Conservation (phyloP, 2,797 vertebrate genomes). For the Betta splendens region DNA sequence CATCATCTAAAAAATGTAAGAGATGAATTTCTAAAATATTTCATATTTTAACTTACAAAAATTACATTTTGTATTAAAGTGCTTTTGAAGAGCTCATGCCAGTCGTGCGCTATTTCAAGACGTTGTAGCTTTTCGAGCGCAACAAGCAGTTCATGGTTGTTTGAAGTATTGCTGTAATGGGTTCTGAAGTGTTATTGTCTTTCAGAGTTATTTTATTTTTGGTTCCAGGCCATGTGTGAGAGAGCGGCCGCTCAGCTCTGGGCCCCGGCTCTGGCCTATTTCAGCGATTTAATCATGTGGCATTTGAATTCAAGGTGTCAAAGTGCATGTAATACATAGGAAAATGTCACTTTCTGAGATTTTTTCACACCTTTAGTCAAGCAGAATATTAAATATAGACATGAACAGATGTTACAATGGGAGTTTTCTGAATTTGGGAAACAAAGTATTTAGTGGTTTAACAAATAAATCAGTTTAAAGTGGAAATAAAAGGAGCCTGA, state of each 20-base stretch:
- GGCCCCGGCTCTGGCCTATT: not conserved
- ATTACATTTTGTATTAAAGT: too few species aligned
- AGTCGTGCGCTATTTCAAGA: too few species aligned
- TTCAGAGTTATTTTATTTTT: not conserved
- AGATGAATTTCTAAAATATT: too few species aligned
- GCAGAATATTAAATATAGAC: not conserved
- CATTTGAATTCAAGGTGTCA: conserved; percentile 15
- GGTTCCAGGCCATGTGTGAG: not conserved
- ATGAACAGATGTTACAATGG: not conserved
- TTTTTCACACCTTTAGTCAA: not conserved
- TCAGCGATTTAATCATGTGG: not conserved
- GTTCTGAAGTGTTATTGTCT: not conserved
- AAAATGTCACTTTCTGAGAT: not conserved
- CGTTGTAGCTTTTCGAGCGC: too few species aligned
- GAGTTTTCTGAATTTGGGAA: not conserved
- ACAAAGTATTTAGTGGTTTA: not conserved
- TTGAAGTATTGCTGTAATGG: conserved; percentile 3
- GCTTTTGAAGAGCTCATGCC: too few species aligned
- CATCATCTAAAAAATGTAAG: too few species aligned
- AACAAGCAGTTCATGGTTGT: too few species aligned
- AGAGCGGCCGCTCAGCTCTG: not conserved
- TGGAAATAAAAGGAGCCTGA: conserved; percentile 1
- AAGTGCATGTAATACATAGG: not conserved
- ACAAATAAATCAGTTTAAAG: not conserved
- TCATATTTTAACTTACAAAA: too few species aligned